Conservation (phyloP, 2,797 vertebrate genomes). For the Hemibagrus guttatus region DNA sequence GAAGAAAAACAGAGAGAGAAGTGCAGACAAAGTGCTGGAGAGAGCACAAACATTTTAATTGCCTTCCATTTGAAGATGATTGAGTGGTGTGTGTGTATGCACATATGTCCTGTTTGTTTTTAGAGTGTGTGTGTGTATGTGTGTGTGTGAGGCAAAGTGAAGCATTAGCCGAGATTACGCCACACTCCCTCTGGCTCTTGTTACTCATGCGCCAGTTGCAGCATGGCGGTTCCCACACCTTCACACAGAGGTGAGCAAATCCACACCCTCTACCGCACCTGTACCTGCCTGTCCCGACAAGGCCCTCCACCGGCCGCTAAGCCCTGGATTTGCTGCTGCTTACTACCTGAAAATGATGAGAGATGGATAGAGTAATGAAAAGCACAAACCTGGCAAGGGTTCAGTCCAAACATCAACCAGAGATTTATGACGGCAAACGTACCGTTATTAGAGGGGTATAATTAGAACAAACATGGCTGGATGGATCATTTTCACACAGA, state of each 20-base stretch:
- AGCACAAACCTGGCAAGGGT: constrained; percentile 62
- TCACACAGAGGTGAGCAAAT: constrained; percentile 70
- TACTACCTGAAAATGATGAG: constrained; percentile 51
- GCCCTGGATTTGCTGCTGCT: constrained; percentile 60
- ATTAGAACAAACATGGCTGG: constrained; percentile 63
- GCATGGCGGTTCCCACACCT: constrained; percentile 79
- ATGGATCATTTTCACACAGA: constrained; percentile 61
- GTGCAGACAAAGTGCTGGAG: constrained; percentile 27
- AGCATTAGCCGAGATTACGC: constrained; percentile 76
- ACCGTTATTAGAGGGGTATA: constrained; percentile 61
- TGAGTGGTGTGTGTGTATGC: constrained; percentile 52
- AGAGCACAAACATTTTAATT: constrained; percentile 67
- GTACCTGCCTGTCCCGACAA: constrained; percentile 74
- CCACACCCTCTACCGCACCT: constrained; percentile 76
- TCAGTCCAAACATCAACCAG: constrained; percentile 68
- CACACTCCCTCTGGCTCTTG: constrained; percentile 77
- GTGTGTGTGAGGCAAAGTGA: constrained; percentile 63
- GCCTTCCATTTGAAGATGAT: constrained; percentile 63
- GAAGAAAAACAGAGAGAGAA: constrained; percentile 19
- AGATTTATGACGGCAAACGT: constrained; percentile 58
- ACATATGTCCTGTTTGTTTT: constrained; percentile 43
- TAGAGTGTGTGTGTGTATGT: constrained; percentile 35
- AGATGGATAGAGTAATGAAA: constrained; percentile 21
- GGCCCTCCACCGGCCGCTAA: constrained; percentile 62
- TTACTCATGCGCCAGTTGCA: constrained; percentile 79